phyloP scores from a whole-genome alignment of 2,888 invertebrate genomes.

The Digitonthophagus gazella region DNA sequence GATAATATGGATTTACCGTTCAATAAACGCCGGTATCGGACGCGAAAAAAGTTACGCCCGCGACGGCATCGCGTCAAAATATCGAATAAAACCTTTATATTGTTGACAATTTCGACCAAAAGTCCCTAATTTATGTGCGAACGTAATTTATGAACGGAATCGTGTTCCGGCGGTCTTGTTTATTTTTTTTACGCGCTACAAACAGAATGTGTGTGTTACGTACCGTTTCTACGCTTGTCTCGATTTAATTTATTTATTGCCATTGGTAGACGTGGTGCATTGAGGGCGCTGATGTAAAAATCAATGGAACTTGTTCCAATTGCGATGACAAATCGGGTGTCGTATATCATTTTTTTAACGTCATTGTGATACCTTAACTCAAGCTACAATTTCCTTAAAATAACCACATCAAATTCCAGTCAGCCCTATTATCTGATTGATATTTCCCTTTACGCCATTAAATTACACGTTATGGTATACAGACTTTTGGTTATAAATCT shows the following conservation, averaged over 20 bases:
- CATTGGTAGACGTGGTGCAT: not conserved
- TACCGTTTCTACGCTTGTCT: constrained; percentile 1
- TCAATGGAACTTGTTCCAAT: not conserved
- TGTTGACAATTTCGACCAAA: constrained; percentile 15
- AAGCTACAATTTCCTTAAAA: not conserved
- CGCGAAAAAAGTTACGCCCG: not conserved
- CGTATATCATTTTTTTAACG: not conserved
- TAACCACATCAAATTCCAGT: not conserved
- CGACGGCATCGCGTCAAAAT: constrained; percentile 9
- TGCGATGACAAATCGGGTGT: not conserved
- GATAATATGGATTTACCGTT: constrained; percentile 13
- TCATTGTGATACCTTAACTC: not conserved
- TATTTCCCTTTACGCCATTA: no score
- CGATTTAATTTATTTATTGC: constrained; percentile 15
- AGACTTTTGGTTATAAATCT: no score
- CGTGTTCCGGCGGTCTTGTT: constrained; percentile 12
- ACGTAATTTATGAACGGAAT: constrained; percentile 14
- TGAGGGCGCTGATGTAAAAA: not conserved
- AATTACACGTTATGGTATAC: no score
- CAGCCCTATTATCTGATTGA: no score
- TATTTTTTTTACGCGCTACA: constrained; percentile 8
- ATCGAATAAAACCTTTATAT: constrained; percentile 17
- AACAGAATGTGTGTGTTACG: constrained; percentile 1
- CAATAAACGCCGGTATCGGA: not conserved
- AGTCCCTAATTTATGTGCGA: constrained; percentile 10